A percentile compares a stretch with the other conserved stretches of the same genome.
These are phyloP conservation scores for Eretmochelys imbricata DNA, from an alignment of 2,113 vertebrate genomes.

Conservation along the genomic window DNA sequence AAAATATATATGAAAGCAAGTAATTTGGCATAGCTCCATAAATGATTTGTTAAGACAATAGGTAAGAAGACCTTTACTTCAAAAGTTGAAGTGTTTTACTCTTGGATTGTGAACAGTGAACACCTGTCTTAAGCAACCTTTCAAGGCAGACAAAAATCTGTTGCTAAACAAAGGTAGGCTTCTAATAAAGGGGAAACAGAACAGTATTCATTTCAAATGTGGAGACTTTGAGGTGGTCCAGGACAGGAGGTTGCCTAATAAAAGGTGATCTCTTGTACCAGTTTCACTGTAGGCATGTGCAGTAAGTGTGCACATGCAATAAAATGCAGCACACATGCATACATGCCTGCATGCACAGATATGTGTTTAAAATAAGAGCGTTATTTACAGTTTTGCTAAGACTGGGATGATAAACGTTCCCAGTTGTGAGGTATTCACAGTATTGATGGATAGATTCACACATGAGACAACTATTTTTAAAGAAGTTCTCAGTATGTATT, in stretches of 20 bases:
- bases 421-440: not conserved
- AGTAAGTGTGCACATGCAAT: not conserved
- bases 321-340: slow-evolving; percentile 40
- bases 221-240: not conserved
- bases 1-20: not conserved
- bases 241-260: rapidly evolving
- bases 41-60: slow-evolving; percentile 9
- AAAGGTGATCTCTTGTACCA: not conserved
- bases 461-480: not conserved
- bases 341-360: slow-evolving; percentile 67
- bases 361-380: not conserved
- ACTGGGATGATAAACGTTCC: not conserved
- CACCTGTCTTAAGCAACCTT: slow-evolving; percentile 13
- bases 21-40: not conserved
- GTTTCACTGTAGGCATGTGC: not conserved
- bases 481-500: not conserved
- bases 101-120: not conserved
- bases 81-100: no score
- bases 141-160: not conserved
- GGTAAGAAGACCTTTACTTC: slow-evolving; percentile 22
- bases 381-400: not conserved
- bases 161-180: not conserved
- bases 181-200: not conserved
- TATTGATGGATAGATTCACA: not conserved
- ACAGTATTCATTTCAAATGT: not conserved